Evolutionary conservation across 2,113 vertebrate species (phyloP).

Genomic region (Carassius auratus): DNA sequence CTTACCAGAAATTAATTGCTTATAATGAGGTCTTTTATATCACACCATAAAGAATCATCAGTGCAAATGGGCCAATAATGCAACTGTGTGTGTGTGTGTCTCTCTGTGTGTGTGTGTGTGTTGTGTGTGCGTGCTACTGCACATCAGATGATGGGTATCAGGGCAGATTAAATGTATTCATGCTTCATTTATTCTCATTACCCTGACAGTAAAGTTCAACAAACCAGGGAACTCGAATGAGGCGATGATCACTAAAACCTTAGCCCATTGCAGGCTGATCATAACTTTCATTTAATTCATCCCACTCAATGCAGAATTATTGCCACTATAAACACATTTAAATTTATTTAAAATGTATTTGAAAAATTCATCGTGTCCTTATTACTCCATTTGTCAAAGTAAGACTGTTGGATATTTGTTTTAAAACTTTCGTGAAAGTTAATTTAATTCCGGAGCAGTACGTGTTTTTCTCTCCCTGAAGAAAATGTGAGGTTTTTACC

Average conservation of each 20-base stretch:
- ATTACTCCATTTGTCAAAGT: slow-evolving; percentile 34
- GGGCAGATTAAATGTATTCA: slow-evolving; percentile 44
- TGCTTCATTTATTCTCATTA: slow-evolving; percentile 52
- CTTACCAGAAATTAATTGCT: slow-evolving; percentile 12
- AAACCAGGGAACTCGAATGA: slow-evolving; percentile 54
- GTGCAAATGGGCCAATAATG: not conserved
- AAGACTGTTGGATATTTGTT: slow-evolving; percentile 32
- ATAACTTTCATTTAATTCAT: slow-evolving; percentile 52
- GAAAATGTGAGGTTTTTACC: too few relatives aligned
- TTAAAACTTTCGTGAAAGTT: not conserved
- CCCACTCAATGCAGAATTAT: slow-evolving; percentile 50
- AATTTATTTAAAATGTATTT: not conserved
- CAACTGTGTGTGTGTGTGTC: not conserved
- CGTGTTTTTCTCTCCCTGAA: not conserved
- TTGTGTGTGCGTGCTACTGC: not conserved
- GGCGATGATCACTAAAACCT: slow-evolving; percentile 16
- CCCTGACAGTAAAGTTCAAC: slow-evolving; percentile 43
- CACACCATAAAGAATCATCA: slow-evolving; percentile 14
- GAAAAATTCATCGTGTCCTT: slow-evolving; percentile 17
- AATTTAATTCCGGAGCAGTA: not conserved
- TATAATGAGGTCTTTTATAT: slow-evolving; percentile 28
- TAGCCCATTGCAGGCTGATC: slow-evolving; percentile 28
- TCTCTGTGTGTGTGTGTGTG: not conserved
- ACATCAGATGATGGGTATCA: slow-evolving; percentile 32
- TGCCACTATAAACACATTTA: slow-evolving; percentile 41